Conservation (phyloP, 2,113 vertebrate species). For the Pteruthius melanotis region DNA sequence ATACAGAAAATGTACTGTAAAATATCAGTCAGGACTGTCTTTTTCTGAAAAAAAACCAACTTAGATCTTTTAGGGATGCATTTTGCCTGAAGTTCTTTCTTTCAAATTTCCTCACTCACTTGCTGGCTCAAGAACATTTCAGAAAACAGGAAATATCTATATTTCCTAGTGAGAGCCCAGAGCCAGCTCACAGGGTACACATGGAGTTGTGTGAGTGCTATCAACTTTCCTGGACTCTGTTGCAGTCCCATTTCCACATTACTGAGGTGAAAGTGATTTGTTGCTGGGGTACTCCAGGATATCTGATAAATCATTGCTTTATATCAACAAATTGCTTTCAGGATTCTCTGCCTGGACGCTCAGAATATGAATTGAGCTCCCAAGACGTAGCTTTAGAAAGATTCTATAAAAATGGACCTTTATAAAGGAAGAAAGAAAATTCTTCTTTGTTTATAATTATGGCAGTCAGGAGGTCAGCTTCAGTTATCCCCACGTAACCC, state of each 20-base stretch:
- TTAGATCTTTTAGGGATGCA: neutral
- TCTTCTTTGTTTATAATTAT: neutral
- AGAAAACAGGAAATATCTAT: conserved; percentile 20
- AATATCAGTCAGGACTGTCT: neutral
- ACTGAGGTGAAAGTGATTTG: neutral
- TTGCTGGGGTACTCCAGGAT: neutral
- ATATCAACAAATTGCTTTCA: neutral
- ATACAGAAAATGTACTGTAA: neutral
- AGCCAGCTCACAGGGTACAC: neutral
- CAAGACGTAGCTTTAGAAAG: neutral
- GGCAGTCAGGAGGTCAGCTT: conserved; percentile 6
- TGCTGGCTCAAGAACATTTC: neutral
- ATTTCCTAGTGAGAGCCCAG: neutral
- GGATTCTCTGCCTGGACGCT: neutral
- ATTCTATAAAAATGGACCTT: accelerated
- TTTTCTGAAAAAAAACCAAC: neutral
- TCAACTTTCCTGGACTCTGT: neutral
- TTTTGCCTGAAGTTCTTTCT: neutral
- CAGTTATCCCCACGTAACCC: conserved; percentile 45
- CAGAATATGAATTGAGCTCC: neutral
- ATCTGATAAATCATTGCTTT: neutral
- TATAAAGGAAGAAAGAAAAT: neutral
- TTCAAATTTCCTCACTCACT: neutral
- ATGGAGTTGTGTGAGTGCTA: neutral
- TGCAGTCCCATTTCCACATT: neutral